Evolutionary conservation across 2,797 vertebrate species (phyloP).

Genomic region (Toxotes lorentzi): DNA sequence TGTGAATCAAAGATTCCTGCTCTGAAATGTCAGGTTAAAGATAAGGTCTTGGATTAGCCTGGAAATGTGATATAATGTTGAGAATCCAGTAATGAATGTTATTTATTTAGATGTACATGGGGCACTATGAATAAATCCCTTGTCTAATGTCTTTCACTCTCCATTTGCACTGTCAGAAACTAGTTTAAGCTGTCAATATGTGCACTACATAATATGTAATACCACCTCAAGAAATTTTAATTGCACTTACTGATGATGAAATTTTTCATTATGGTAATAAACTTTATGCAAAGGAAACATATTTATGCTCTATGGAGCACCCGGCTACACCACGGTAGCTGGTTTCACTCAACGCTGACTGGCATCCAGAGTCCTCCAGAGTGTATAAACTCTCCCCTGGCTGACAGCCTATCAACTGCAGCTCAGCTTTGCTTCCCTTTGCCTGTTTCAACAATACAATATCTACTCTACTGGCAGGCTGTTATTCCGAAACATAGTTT

Average conservation of each 20-base stretch:
- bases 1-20: constrained; percentile 14
- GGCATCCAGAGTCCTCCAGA: constrained; percentile 50
- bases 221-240: constrained; percentile 4
- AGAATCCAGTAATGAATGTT: constrained; percentile 2
- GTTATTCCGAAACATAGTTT: constrained; percentile 53
- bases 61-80: neutral
- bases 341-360: constrained; percentile 49
- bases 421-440: constrained; percentile 62
- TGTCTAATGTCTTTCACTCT: neutral
- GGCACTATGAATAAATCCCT: neutral
- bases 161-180: constrained; percentile 9
- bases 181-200: neutral
- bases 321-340: constrained; percentile 42
- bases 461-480: constrained; percentile 59
- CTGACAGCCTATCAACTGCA: constrained; percentile 71
- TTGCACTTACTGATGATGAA: neutral
- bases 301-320: constrained; percentile 31
- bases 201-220: neutral
- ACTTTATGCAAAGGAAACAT: constrained; percentile 25
- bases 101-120: neutral
- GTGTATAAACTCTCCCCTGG: constrained; percentile 61
- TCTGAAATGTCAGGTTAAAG: constrained; percentile 29
- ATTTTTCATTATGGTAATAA: constrained; percentile 18
- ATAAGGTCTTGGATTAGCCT: constrained; percentile 5
- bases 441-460: constrained; percentile 73